Evolutionary conservation across 2,113 vertebrate genomes (phyloP), one percentile per base, ranked within the genome.

Genomic region (Oceanites oceanicus): DNA sequence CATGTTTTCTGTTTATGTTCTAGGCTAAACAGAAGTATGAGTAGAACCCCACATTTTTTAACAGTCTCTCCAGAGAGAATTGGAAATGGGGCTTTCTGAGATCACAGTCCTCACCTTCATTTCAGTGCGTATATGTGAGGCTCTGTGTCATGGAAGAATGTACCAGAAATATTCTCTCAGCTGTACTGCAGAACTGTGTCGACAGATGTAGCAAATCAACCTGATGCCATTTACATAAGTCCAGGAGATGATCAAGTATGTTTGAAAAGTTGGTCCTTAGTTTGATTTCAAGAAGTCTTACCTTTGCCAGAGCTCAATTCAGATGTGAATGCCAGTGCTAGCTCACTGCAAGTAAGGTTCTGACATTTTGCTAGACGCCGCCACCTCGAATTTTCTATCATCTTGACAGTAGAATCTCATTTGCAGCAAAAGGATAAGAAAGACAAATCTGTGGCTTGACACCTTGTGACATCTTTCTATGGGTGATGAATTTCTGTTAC

Each of bases 341-440:
- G 96, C 73, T 95, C 94, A 72, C 34, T 36, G 52, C 45, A 52
- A 47, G 75, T 91, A 70, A 95, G 87, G 67, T 94, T 96, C 96
- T 97, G 96, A 96, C 88, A 95, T 97, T 97, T 96, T 90, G 67
- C 73, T 91, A 90, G 93, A 91, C 36, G 6, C 63, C 81, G 93
- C 66, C 85, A 93, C 78, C 82, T 94, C 9, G 0, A 97, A 92
- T 86, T 83, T 97, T 98, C 91, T 98, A 86, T 98, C 97, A 97
- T 97, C 86, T 96, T 98, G 97, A 96, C 97, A 98, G 96, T 68
- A 91, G 97, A 97, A 96, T 96, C 91, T 98, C 91, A 97, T 98
- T 98, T 97, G 85, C 89, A 97, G 95, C 75, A 88, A 95, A 96
- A 94, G 84, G 63, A 97, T 98, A 95, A 98, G 96, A 98, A 97